phyloP scores from a whole-genome alignment of 2,888 invertebrate genomes.

The Pomacea canaliculata region DNA sequence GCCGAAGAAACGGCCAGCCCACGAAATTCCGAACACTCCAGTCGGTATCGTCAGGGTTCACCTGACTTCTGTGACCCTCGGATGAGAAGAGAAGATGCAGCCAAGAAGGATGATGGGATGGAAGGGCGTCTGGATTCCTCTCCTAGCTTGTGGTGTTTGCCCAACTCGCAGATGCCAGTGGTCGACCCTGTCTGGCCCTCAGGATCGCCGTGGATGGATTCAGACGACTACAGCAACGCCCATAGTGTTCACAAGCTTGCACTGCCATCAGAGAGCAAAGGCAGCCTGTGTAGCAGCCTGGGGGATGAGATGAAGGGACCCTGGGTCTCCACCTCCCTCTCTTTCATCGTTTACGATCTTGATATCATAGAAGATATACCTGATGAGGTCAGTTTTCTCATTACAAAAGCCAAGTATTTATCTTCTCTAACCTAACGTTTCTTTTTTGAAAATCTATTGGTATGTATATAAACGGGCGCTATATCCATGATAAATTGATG shows the following conservation, averaged over 20 bases:
- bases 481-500: too few relatives aligned
- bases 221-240: not conserved
- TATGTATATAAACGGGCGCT: too few relatives aligned
- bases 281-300: conserved; percentile 15
- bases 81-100: not conserved
- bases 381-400: conserved; percentile 4
- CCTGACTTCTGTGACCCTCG: not conserved
- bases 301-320: conserved; percentile 20
- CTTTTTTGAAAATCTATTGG: too few relatives aligned
- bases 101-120: too few relatives aligned
- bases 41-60: not conserved
- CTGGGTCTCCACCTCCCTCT: conserved; percentile 24
- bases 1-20: not conserved
- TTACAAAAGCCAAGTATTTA: not conserved
- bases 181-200: not conserved
- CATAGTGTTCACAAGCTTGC: not conserved
- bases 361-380: conserved; percentile 26
- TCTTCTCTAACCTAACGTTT: too few relatives aligned
- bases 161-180: not conserved
- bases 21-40: not conserved
- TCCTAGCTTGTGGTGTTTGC: too few relatives aligned
- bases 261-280: not conserved
- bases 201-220: not conserved
- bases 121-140: too few relatives aligned
- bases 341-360: conserved; percentile 24